Evolutionary conservation across 2,113 vertebrate species (phyloP).

Genomic region (Lepisosteus osseus): DNA sequence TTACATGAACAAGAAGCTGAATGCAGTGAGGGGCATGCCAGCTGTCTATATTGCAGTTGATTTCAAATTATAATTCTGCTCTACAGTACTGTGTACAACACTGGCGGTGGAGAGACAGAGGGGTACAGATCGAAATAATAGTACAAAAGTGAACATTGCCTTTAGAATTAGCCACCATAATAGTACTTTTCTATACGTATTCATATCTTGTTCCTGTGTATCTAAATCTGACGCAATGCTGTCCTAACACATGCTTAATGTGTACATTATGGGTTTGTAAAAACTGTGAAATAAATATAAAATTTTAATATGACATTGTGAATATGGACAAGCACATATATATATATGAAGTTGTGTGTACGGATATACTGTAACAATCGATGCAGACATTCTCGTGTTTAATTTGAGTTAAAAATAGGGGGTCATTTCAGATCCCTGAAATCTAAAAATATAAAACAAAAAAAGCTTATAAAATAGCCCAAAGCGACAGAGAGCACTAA

Average conservation of each 20-base stretch:
- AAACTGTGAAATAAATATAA: too few species aligned
- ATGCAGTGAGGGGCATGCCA: conserved; percentile 34
- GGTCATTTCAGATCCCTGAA: conserved; percentile 63
- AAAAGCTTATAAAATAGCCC: conserved; percentile 47
- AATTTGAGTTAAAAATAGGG: conserved; percentile 62
- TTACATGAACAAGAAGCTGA: conserved; percentile 44
- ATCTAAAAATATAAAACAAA: conserved; percentile 62
- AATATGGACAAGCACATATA: too few species aligned
- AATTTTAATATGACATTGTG: too few species aligned
- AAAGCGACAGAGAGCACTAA: conserved; percentile 49
- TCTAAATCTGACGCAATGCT: too few species aligned
- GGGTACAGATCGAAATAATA: too few species aligned
- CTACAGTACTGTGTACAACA: conserved; percentile 17
- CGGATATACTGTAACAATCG: conserved; percentile 45
- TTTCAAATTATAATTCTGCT: conserved; percentile 40
- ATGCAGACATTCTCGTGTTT: conserved; percentile 65
- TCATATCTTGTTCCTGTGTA: too few species aligned
- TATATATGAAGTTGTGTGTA: conserved; percentile 25
- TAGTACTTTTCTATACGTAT: too few species aligned
- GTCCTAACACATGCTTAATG: too few species aligned
- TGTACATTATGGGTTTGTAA: too few species aligned
- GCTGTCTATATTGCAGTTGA: conserved; percentile 29
- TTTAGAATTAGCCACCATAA: too few species aligned
- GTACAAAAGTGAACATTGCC: too few species aligned
- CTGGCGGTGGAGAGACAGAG: too few species aligned